These are phyloP conservation scores for Beaufortia kweichowensis DNA, from an alignment of 2,113 vertebrate genomes.

Conservation along the genomic window DNA sequence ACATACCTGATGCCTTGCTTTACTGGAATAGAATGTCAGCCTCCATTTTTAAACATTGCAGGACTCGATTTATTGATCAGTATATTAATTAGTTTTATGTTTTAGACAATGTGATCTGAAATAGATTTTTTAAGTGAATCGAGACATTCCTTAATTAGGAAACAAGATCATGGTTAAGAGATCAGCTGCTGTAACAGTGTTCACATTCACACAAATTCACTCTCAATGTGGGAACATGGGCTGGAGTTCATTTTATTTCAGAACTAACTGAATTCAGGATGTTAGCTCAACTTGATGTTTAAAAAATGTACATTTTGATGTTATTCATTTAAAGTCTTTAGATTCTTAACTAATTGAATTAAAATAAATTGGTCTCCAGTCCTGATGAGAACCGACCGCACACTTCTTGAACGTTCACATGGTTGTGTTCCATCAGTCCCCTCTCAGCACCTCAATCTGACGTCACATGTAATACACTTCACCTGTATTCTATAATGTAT, in stretches of 20 bases:
- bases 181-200: slow-evolving; percentile 96
- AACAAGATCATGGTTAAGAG: slow-evolving; percentile 73
- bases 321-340: background rate
- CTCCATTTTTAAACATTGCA: slow-evolving; percentile 84
- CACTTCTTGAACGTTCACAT: slow-evolving; percentile 73
- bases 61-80: slow-evolving; percentile 92
- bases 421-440: slow-evolving; percentile 61
- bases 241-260: slow-evolving; percentile 23
- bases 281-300: background rate
- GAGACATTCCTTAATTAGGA: slow-evolving; percentile 98
- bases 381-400: slow-evolving; percentile 58
- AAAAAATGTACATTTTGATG: background rate
- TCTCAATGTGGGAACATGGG: slow-evolving; percentile 28
- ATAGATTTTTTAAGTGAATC: slow-evolving; percentile 84
- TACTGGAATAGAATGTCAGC: slow-evolving; percentile 89
- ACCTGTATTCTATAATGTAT: slow-evolving; percentile 72
- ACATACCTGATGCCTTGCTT: slow-evolving; percentile 87
- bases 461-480: slow-evolving; percentile 53
- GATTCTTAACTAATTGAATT: slow-evolving; percentile 78
- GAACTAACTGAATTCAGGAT: background rate
- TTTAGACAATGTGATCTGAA: slow-evolving; percentile 87
- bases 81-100: slow-evolving; percentile 93
- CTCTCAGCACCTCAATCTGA: slow-evolving; percentile 62
- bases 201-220: slow-evolving; percentile 69
- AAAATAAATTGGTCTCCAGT: slow-evolving; percentile 75